Conservation (phyloP, 2,113 vertebrate genomes). For the Protomyctophum bolini region DNA sequence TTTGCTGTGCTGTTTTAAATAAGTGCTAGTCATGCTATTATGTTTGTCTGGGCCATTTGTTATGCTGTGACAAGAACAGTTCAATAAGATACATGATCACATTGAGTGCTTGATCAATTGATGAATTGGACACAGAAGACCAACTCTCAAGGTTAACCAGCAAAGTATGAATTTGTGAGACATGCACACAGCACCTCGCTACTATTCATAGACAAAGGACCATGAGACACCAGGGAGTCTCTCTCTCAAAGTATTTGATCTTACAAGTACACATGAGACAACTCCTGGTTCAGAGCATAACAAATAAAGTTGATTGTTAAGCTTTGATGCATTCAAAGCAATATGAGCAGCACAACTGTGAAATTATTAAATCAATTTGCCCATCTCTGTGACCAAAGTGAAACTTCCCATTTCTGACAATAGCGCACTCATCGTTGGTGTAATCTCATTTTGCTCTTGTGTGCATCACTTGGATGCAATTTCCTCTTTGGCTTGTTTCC, state of each 20-base stretch:
- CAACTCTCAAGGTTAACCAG: constrained; percentile 70
- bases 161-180: constrained; percentile 32
- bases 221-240: constrained; percentile 22
- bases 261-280: constrained; percentile 29
- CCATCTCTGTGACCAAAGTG: too few species aligned
- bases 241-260: constrained; percentile 38
- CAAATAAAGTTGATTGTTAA: not conserved
- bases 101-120: constrained; percentile 67
- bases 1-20: constrained; percentile 34
- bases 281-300: constrained; percentile 21
- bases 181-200: constrained; percentile 9
- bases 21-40: constrained; percentile 35
- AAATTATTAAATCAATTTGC: too few species aligned
- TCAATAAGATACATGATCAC: constrained; percentile 70
- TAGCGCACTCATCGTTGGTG: too few species aligned
- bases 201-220: constrained; percentile 27
- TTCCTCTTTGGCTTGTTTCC: too few species aligned
- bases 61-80: constrained; percentile 64
- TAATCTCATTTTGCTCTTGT: too few species aligned
- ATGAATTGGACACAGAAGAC: constrained; percentile 66
- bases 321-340: too few species aligned
- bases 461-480: too few species aligned
- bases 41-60: constrained; percentile 46
- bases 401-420: too few species aligned
- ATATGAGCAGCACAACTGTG: too few species aligned